Conservation (phyloP, 2,797 vertebrate species). For the Podarcis lilfordi region DNA sequence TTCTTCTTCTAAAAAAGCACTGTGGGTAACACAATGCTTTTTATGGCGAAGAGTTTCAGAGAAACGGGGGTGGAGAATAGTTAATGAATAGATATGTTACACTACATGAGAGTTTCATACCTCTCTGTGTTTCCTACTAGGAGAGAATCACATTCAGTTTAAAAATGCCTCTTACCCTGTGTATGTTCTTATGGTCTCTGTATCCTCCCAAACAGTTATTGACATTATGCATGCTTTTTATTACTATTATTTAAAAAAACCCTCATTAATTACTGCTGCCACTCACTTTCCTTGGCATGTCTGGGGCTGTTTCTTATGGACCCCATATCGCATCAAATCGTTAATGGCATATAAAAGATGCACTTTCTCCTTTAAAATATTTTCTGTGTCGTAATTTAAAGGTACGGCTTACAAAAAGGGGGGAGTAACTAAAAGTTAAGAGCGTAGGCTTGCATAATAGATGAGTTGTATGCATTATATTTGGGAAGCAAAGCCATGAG, state of each 20-base stretch:
- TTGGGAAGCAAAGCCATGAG: neutral
- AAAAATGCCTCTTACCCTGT: neutral
- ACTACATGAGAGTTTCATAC: neutral
- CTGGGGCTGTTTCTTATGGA: neutral
- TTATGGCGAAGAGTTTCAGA: neutral
- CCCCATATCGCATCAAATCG: neutral
- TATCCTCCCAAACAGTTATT: neutral
- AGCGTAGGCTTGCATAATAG: neutral
- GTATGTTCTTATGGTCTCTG: neutral
- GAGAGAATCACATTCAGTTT: neutral
- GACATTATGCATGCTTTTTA: neutral
- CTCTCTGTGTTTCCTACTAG: neutral
- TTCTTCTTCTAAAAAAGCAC: too few relatives aligned
- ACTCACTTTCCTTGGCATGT: neutral
- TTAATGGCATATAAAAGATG: neutral
- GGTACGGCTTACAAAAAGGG: neutral
- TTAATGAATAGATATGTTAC: slow-evolving; percentile 5
- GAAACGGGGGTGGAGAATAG: neutral
- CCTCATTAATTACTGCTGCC: neutral
- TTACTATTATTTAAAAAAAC: neutral
- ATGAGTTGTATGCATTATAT: neutral
- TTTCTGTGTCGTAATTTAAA: neutral
- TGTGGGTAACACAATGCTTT: neutral
- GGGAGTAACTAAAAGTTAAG: too few relatives aligned
- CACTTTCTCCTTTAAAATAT: neutral